These are phyloP conservation scores for Hyles vespertilio DNA, from an alignment of 1,140 invertebrate genomes.

Conservation along the genomic window DNA sequence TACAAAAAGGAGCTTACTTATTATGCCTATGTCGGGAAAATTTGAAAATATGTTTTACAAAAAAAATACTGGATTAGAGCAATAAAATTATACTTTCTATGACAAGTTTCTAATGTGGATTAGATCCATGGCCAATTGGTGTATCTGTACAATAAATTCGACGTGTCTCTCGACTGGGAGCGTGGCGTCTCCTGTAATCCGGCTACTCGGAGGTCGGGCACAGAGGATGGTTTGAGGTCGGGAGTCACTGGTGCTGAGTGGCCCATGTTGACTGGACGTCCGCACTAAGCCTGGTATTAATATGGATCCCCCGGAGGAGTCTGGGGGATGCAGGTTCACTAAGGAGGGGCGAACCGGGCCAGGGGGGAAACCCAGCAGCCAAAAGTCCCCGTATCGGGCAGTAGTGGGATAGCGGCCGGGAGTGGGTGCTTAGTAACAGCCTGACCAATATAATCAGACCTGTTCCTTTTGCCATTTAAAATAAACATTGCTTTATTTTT, in stretches of 20 bases:
- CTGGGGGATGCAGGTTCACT: constrained; percentile 89
- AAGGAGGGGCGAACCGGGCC: constrained; percentile 97
- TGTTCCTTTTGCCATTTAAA: constrained; percentile 79
- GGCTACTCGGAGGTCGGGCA: constrained; percentile 91
- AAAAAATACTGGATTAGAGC: no score
- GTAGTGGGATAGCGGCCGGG: constrained; percentile 98
- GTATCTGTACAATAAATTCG: constrained; percentile 69
- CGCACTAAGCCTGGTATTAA: constrained; percentile 94
- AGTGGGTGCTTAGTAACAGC: constrained; percentile 90
- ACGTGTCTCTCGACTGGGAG: constrained; percentile 81
- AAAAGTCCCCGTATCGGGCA: constrained; percentile 93
- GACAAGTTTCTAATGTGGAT: no score
- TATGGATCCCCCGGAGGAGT: constrained; percentile 91
- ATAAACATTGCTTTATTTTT: no score
- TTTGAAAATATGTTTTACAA: no score
- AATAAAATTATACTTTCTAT: no score
- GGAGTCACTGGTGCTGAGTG: constrained; percentile 82
- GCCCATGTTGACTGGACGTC: constrained; percentile 88
- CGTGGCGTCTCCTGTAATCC: constrained; percentile 95
- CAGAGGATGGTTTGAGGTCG: constrained; percentile 91
- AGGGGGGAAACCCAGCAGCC: constrained; percentile 88
- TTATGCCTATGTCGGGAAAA: no score
- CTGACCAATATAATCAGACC: constrained; percentile 91
- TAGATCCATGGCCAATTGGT: not conserved
- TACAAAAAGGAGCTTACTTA: no score